Evolutionary conservation across 2,888 invertebrate species (phyloP).

Genomic region (Eurytoma adleriae): DNA sequence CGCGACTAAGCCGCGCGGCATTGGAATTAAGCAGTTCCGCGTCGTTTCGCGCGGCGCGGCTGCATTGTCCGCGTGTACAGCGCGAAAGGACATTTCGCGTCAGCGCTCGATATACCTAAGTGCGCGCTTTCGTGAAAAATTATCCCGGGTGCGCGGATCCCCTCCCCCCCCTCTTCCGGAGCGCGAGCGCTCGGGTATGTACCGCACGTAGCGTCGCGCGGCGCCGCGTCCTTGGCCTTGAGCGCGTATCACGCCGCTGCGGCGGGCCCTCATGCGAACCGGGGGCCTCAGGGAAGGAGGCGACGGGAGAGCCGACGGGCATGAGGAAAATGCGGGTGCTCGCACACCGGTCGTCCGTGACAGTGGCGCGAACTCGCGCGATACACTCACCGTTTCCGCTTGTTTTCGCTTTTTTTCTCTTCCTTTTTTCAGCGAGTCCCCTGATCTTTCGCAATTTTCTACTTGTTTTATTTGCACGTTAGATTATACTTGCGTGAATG

Average conservation of each 20-base stretch:
- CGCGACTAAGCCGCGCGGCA: conserved; percentile 25
- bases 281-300: conserved; percentile 24
- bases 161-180: conserved; percentile 33
- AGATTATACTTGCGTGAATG: too few species aligned
- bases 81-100: conserved; percentile 54
- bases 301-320: conserved; percentile 57
- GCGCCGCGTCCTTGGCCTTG: conserved; percentile 69
- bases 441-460: not conserved
- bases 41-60: conserved; percentile 41
- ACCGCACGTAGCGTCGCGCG: conserved; percentile 61
- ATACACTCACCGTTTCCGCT: conserved; percentile 57
- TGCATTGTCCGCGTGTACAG: conserved; percentile 29
- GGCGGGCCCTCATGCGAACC: conserved; percentile 62
- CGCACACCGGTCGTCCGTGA: conserved; percentile 68
- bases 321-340: conserved; percentile 71
- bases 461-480: not conserved
- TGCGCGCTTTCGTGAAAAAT: conserved; percentile 29
- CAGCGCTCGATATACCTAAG: not conserved
- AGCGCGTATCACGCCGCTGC: conserved; percentile 57
- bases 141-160: conserved; percentile 1
- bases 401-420: conserved; percentile 52
- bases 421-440: not conserved
- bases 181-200: conserved; percentile 61
- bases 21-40: conserved; percentile 56
- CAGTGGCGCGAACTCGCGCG: conserved; percentile 58